These are phyloP conservation scores for Pseudorasbora parva DNA, from an alignment of 2,113 vertebrate species.

Conservation along the genomic window DNA sequence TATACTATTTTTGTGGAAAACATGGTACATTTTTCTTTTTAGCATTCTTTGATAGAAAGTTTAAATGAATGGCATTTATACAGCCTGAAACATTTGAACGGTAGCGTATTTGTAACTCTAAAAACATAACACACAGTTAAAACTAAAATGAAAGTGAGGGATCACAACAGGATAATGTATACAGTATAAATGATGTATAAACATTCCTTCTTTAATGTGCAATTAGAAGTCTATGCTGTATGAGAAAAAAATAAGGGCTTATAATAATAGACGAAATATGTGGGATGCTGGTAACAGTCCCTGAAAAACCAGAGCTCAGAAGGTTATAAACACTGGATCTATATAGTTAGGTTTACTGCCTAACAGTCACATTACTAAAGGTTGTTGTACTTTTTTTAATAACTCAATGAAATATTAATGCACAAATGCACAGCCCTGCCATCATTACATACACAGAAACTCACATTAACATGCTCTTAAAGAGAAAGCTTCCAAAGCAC, in stretches of 20 bases:
- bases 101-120: too few species aligned
- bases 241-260: background rate
- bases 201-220: background rate
- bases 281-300: background rate
- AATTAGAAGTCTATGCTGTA: background rate
- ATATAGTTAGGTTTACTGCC: background rate
- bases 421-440: background rate
- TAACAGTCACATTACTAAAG: background rate
- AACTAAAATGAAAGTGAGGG: background rate
- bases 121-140: background rate
- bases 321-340: background rate
- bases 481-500: background rate
- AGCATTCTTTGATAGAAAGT: background rate
- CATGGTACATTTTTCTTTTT: background rate
- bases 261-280: background rate
- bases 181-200: background rate
- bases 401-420: background rate
- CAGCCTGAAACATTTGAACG: background rate
- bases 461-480: background rate
- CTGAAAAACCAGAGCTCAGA: background rate
- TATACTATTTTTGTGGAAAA: background rate
- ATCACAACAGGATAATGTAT: background rate
- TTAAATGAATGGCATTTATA: background rate
- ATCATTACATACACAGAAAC: background rate
- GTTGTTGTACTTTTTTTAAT: background rate